Evolutionary conservation across 2,113 vertebrate species (phyloP).

Genomic region (Nannobrachium achirus): DNA sequence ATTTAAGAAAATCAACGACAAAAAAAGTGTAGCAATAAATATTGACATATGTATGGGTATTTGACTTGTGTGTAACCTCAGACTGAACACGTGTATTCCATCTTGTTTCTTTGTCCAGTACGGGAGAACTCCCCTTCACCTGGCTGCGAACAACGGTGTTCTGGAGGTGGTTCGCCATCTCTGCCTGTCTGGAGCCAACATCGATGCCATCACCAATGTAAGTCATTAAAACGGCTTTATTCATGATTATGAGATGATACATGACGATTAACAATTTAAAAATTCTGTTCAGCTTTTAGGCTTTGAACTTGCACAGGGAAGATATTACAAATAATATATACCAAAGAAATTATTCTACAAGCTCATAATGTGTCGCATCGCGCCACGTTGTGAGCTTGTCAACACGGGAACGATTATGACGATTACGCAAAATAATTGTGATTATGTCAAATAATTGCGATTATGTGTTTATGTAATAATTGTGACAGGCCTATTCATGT

Average conservation of each 20-base stretch:
- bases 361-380: no score
- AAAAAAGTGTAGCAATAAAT: no score
- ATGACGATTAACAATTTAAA: not conserved
- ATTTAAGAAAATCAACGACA: no score
- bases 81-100: not conserved
- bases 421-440: no score
- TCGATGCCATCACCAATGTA: slow-evolving; percentile 89
- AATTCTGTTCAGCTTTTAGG: not conserved
- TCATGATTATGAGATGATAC: no score
- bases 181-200: slow-evolving; percentile 89
- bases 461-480: no score
- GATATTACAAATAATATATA: no score
- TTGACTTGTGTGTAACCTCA: not conserved
- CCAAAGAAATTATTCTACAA: no score
- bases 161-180: slow-evolving; percentile 94
- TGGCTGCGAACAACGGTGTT: slow-evolving; percentile 91
- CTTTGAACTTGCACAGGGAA: not conserved
- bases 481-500: no score
- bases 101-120: slow-evolving; percentile 75
- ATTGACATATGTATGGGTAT: not conserved
- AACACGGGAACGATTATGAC: no score
- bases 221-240: slow-evolving; percentile 58
- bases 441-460: no score
- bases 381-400: no score
- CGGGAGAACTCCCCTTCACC: slow-evolving; percentile 91